phyloP scores from a whole-genome alignment of 1,140 invertebrate species.

The Brachionus calyciflorus region DNA sequence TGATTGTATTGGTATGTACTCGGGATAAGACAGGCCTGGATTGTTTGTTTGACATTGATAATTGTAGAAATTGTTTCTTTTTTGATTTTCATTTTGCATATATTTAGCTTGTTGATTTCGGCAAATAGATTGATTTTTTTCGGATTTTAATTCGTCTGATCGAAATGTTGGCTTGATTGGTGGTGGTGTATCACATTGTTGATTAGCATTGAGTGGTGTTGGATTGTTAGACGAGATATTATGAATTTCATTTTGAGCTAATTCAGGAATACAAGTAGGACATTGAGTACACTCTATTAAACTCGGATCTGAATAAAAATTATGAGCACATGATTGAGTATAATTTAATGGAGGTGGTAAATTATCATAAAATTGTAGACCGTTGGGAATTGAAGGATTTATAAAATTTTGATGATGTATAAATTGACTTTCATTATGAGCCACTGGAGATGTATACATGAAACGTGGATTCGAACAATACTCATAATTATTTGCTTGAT shows the following conservation, averaged over 20 bases:
- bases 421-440: not conserved
- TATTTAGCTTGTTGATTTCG: not conserved
- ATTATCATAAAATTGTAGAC: not conserved
- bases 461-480: not conserved
- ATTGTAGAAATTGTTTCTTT: not conserved
- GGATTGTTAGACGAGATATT: not conserved
- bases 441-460: not conserved
- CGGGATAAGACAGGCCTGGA: not conserved
- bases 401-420: slow-evolving; percentile 13
- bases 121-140: not conserved
- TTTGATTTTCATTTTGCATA: not conserved
- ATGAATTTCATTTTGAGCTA: not conserved
- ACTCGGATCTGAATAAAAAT: not conserved
- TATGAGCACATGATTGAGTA: not conserved
- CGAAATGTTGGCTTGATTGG: not conserved
- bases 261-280: not conserved
- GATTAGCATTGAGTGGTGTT: not conserved
- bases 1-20: not conserved
- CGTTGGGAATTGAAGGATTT: not conserved
- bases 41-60: not conserved
- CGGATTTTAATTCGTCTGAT: not conserved
- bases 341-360: not conserved
- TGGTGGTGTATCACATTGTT: slow-evolving; percentile 21
- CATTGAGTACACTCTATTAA: not conserved
- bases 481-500: not conserved